A percentile compares a stretch with the other conserved stretches of the same genome.
phyloP scores from a whole-genome alignment of 2,797 vertebrate species.

The Anguilla megastoma region DNA sequence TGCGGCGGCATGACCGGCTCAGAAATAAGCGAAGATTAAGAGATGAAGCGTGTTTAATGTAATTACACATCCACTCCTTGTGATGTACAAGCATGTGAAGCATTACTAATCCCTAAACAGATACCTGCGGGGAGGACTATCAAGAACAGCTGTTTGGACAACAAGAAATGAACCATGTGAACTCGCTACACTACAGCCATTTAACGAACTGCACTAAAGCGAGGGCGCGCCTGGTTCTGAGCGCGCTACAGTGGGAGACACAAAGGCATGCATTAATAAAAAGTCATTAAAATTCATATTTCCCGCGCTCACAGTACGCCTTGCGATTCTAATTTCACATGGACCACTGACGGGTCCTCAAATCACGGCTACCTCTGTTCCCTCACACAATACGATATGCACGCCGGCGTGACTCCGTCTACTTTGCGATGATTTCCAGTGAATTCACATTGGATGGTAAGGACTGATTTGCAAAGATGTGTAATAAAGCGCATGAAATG shows the following conservation, averaged over 20 bases:
- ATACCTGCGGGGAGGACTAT: constrained; percentile 75
- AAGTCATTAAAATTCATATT: constrained; percentile 30
- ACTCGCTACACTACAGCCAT: constrained; percentile 54
- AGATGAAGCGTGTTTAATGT: constrained; percentile 75
- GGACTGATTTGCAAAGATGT: not conserved
- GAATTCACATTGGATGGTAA: constrained; percentile 5
- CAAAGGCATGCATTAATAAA: constrained; percentile 34
- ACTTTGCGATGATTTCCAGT: constrained; percentile 15
- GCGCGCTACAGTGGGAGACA: constrained; percentile 17
- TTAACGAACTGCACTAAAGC: constrained; percentile 49
- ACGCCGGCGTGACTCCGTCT: not conserved
- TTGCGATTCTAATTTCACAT: constrained; percentile 27
- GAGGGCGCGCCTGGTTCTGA: constrained; percentile 19
- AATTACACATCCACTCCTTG: constrained; percentile 78
- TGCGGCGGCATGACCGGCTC: constrained; percentile 51
- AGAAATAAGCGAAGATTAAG: constrained; percentile 60
- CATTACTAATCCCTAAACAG: constrained; percentile 75
- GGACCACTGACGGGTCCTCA: constrained; percentile 21
- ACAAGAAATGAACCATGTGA: constrained; percentile 60
- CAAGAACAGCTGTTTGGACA: constrained; percentile 75
- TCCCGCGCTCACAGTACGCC: constrained; percentile 10
- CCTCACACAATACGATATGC: not conserved
- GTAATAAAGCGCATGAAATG: not conserved
- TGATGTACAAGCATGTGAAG: constrained; percentile 67
- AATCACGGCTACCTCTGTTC: constrained; percentile 7